phyloP scores from a whole-genome alignment of 35 echinoderm and acorn worm species.

The Amphiura filiformis region DNA sequence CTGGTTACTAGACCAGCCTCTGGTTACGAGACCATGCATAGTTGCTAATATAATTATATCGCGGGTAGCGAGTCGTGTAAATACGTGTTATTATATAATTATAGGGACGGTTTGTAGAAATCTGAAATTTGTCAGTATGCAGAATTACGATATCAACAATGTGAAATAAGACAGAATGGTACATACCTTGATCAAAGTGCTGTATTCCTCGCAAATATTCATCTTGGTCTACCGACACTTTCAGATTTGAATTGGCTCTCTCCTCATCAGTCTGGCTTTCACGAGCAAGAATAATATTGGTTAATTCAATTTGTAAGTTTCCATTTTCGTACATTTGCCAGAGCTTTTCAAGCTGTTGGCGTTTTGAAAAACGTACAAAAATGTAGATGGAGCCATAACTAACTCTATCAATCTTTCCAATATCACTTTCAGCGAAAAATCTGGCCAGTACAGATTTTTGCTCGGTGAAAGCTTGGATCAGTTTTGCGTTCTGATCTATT shows the following conservation, averaged over 20 bases:
- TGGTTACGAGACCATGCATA: no score
- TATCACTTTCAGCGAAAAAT: not conserved
- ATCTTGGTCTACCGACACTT: not conserved
- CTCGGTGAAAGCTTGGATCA: not conserved
- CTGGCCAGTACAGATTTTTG: not conserved
- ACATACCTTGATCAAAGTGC: not conserved
- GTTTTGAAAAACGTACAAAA: not conserved
- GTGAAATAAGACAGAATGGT: no score
- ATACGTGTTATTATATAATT: no score
- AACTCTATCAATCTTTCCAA: not conserved
- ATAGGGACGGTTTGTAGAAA: no score
- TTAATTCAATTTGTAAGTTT: not conserved
- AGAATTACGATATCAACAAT: no score
- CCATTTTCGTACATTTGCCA: not conserved
- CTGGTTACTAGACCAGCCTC: no score
- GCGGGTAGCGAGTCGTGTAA: no score
- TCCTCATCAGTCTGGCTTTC: not conserved
- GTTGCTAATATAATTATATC: no score
- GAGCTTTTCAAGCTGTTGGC: not conserved
- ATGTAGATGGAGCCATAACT: not conserved
- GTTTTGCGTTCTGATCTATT: no score
- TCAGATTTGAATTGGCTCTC: not conserved
- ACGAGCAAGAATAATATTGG: not conserved
- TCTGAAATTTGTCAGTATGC: no score
- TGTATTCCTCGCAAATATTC: not conserved